Evolutionary conservation across 2,797 vertebrate genomes (phyloP), one percentile per base, ranked within the genome.

Genomic region (Tokudaia muenninki): DNA sequence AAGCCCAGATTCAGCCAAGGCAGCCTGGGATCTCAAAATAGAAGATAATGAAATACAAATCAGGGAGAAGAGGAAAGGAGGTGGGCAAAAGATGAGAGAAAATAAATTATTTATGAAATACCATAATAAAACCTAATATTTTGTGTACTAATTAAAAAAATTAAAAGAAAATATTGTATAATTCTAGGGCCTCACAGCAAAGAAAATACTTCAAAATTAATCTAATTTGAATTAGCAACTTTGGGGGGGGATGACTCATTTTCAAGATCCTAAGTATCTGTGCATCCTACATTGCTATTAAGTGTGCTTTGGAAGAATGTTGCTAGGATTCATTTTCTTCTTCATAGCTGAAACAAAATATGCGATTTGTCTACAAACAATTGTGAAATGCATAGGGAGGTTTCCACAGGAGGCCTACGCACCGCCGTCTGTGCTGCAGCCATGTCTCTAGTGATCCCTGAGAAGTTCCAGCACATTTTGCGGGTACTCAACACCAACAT

Each of bases 271-370:
- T 7, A 74, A 72, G 29, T 88, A 96, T 77, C 52, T 90, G 12
- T 24, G 37, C 0, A 26, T 84, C 52, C 47, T 94, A 72, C 41
- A 87, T 57, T 94, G 86, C 92, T 90, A 78, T 84, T n/a, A 94
- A 87, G 72, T 87, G 57, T 50, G 3, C 11, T 77, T 87, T 70
- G 22, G 67, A 91, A 95, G 63, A 79, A 9, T 29, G 81, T 70
- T 79, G 70, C 24, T 94, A 81, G n/a, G 82, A 94, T 91, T 78
- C 21, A 91, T 41, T 90, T 1, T 87, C 67, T 88, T 92, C 88
- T 94, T 52, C 37, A 50, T 65, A 81, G 12, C 34, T 92, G n/a
- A 24, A 75, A 2, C 7, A 95, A 90, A 97, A 75, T 41, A 34
- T 77, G 29, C 82, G 78, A 91, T 93, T 83, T 92, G 74, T 79